Percentiles rank a stretch among this genome's conserved stretches.
Evolutionary conservation across 2,113 vertebrate genomes (phyloP).

Genomic region (Festucalex cinctus): DNA sequence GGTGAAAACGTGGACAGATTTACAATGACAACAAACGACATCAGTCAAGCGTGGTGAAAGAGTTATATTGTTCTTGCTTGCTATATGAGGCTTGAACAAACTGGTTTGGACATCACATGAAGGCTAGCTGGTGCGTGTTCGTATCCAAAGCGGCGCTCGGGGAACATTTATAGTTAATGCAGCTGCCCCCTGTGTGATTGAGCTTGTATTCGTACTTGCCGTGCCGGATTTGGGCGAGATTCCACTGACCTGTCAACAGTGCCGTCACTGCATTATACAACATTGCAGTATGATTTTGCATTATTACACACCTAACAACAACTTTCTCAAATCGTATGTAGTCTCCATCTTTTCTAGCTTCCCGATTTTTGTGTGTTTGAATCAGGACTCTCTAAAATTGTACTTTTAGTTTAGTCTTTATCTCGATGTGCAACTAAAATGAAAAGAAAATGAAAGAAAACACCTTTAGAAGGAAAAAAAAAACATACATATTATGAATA

Average conservation of each 20-base stretch:
- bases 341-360: no score
- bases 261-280: not conserved
- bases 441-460: no score
- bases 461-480: no score
- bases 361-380: no score
- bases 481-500: no score
- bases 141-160: not conserved
- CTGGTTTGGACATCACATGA: conserved; percentile 2
- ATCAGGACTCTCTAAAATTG: no score
- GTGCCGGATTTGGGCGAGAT: not conserved
- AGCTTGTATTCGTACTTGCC: not conserved
- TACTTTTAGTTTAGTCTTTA: no score
- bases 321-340: no score
- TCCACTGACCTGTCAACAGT: not conserved
- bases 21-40: conserved; percentile 45
- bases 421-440: no score
- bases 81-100: not conserved
- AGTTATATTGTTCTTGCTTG: conserved; percentile 13
- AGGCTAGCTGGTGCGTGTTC: not conserved
- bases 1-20: conserved; percentile 50
- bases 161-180: not conserved
- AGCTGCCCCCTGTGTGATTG: not conserved
- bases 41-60: conserved; percentile 22
- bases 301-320: no score
- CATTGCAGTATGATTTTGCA: not conserved